A percentile compares a stretch with the other conserved stretches of the same genome.
phyloP scores from a whole-genome alignment of 2,113 vertebrate genomes.

The Varanus salvator region DNA sequence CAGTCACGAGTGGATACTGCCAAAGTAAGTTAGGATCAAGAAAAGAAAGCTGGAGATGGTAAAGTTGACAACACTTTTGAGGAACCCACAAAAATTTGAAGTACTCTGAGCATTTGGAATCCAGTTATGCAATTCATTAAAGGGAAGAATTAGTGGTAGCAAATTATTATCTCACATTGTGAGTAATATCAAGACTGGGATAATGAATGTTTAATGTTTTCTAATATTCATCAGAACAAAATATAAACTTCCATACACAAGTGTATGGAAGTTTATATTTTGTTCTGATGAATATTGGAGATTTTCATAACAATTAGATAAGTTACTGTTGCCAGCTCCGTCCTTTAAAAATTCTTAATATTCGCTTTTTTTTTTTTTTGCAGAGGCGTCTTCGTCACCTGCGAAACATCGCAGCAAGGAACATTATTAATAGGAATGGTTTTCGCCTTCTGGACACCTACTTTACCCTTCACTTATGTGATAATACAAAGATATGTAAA shows the following conservation, averaged over 20 bases:
- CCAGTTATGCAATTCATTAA: not conserved
- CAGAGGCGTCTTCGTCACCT: constrained; percentile 96
- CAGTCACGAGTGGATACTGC: too few species aligned
- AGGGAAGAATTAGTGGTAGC: too few species aligned
- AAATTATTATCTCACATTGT: not conserved
- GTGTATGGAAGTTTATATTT: not conserved
- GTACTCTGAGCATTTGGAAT: not conserved
- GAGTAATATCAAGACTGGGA: not conserved
- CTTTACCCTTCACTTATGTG: constrained; percentile 95
- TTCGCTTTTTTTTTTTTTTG: constrained; percentile 32
- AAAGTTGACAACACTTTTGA: not conserved
- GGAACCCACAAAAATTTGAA: not conserved
- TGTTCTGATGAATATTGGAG: not conserved
- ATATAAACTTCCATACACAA: too few species aligned
- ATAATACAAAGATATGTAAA: constrained; percentile 83
- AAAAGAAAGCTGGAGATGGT: not conserved
- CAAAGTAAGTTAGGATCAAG: too few species aligned
- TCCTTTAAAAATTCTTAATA: not conserved
- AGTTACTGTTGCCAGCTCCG: not conserved
- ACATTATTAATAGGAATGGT: constrained; percentile 93
- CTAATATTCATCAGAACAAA: too few species aligned
- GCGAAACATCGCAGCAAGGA: constrained; percentile 94
- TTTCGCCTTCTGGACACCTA: constrained; percentile 93
- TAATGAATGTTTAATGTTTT: not conserved
- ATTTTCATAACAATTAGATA: not conserved